phyloP scores from a whole-genome alignment of 2,888 invertebrate genomes.

The Polyommatus icarus region DNA sequence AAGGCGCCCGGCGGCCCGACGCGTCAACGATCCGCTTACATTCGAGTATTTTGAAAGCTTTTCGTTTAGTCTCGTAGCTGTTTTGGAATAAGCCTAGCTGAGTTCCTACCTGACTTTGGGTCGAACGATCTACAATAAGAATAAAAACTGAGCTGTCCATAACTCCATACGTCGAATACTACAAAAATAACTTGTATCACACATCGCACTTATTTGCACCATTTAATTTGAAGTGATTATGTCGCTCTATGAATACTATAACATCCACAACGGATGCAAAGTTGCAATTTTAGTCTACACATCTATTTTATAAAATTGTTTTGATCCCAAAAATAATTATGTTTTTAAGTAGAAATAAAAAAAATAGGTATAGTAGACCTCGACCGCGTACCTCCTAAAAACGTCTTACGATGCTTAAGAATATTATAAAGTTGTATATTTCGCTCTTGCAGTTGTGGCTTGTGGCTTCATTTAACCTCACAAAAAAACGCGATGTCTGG shows the following conservation, averaged over 20 bases:
- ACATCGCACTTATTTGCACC: too few species aligned
- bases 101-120: background rate
- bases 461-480: background rate
- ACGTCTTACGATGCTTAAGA: background rate
- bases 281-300: too few species aligned
- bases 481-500: background rate
- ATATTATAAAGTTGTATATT: background rate
- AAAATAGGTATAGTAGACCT: too few species aligned
- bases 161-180: background rate
- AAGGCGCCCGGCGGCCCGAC: slow-evolving; percentile 4
- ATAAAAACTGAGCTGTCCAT: background rate
- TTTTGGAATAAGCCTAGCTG: background rate
- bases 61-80: background rate
- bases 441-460: background rate
- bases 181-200: background rate
- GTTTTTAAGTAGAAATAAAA: too few species aligned
- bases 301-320: too few species aligned
- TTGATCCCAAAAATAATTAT: too few species aligned
- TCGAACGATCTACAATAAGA: too few species aligned
- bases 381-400: too few species aligned
- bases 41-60: slow-evolving; percentile 26
- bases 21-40: slow-evolving; percentile 14
- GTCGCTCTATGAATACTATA: too few species aligned
- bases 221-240: too few species aligned
- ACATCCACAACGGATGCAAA: too few species aligned